Evolutionary conservation across 1,140 invertebrate species (phyloP), one percentile per base, ranked within the genome.

Genomic region (Cydia pomonella): DNA sequence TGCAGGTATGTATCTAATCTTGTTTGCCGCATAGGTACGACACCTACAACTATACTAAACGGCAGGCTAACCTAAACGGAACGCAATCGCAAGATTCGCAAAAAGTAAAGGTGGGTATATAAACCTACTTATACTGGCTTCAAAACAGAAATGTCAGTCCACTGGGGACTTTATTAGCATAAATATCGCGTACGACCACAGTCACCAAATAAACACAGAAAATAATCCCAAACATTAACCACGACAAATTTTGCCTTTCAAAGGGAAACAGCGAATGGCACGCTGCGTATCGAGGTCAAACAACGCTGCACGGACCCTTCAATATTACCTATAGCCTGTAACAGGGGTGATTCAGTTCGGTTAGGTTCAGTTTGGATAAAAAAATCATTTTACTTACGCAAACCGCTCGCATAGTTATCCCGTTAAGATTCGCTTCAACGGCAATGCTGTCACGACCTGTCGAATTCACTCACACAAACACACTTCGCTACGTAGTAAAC

Each of bases 351-450:
- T 69, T 76, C 76, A 81, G 74, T 76, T 77, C 86, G 83, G 82
- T 87, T 87, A 88, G 79, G 80, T 87, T 78, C 72, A 72, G 72
- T 29, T 82, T 50, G 21, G 73, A 80, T 84, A 88, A 90, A 91
- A 89, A 89, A 87, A 75, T 84, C 66, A 21, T 76, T 73, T 78
- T 78, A 91, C 91, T 88, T 85, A 91, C 91, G 84, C 77, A 80
- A 80, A 86, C 75, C 84, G 87, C 86, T 85, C 84, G 84, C 83
- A 87, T 77, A 80, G 74, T 77, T 82, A 84, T 91, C 84, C 91
- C 89, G 89, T 92, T 92, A 88, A 90, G 87, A 89, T 88, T 91
- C 88, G 87, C 87, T 90, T 79, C 86, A 89, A 89, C 90, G 88
- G 85, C 85, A 88, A 89, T 89, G 88, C 87, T 86, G 89, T 87